phyloP scores from a whole-genome alignment of 2,113 vertebrate species.

The Mormyrus iriodes region DNA sequence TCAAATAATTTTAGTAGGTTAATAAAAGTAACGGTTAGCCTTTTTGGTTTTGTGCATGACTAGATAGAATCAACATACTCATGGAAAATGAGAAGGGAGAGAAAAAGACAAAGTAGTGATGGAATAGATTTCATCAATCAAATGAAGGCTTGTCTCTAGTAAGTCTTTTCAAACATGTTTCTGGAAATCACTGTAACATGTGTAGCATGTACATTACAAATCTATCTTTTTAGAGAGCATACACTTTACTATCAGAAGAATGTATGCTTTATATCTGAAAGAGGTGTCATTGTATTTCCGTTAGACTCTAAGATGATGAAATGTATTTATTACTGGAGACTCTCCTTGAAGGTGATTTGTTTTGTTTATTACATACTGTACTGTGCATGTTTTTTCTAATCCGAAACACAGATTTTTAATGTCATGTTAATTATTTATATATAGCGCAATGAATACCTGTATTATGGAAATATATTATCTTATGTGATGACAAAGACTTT shows the following conservation, averaged over 20 bases:
- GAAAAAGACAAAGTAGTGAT: background rate
- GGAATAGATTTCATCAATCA: background rate
- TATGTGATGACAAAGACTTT: background rate
- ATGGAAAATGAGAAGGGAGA: background rate
- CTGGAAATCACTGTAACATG: background rate
- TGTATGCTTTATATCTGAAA: background rate
- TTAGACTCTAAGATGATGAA: background rate
- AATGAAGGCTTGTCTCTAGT: background rate
- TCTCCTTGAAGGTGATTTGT: background rate
- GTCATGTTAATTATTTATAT: background rate
- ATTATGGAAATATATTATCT: background rate
- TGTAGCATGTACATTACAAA: background rate
- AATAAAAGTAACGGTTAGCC: background rate
- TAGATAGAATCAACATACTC: background rate
- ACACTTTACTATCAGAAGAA: background rate
- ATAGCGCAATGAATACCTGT: background rate
- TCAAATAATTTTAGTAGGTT: background rate
- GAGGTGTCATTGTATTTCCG: background rate
- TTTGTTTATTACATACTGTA: background rate
- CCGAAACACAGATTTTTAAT: background rate
- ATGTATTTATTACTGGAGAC: background rate
- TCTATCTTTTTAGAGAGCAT: background rate
- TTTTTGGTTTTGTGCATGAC: background rate
- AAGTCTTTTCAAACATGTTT: background rate
- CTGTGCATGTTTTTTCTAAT: background rate